Base-by-base conservation (phyloP, 2,888 invertebrate genomes). In the Patella pellucida region DNA sequence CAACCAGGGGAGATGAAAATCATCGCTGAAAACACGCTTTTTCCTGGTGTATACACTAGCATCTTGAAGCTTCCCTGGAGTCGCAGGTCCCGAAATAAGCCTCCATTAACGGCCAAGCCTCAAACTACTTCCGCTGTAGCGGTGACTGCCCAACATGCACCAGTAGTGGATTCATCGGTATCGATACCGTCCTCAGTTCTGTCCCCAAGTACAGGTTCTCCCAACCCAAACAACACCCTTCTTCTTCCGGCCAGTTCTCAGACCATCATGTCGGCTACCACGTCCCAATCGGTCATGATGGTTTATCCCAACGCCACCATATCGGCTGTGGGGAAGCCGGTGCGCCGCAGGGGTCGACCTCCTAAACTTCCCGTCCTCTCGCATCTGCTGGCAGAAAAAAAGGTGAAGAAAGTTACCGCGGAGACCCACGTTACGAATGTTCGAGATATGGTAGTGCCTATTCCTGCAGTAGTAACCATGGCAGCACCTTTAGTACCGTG, bases 1-100 rank as follows among this genome's bases (percentile, higher is more conserved):
- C 76, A 71, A 74, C 73, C 77, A 1, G 83, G 82, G 15, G 85
- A 85, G 68, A 86, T 88, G 85, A 86, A 85, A 76, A 78, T 88
- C 1, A 81, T 88, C 23, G 84, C 85, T 1, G 88, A 88, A 69
- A 87, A 85, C 72, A 86, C 83, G 0, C 79, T 84, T 1, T 84
- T 83, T 68, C 86, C 85, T 5, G 88, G 87, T 1, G 86, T 88
- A 9, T 88, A 88, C 78, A 88, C 88, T 15, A 87, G 88, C 75
- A 86, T 87, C 68, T 81, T 88, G 68, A 88, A 88, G 76, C 81
- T 88, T 12, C 86, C 88, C 12, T 87, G 87, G 85, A 86, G 86
- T 79, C 78, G 85, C 23, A 77, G 88, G 62, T 83, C 86, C n/a
- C 77, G 88, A 50, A 83, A 84, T 19, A 87, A 86, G 52, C 76